These are phyloP conservation scores for Apostichopus californicus DNA, from an alignment of 35 echinoderm and acorn worm species.

Conservation along the genomic window DNA sequence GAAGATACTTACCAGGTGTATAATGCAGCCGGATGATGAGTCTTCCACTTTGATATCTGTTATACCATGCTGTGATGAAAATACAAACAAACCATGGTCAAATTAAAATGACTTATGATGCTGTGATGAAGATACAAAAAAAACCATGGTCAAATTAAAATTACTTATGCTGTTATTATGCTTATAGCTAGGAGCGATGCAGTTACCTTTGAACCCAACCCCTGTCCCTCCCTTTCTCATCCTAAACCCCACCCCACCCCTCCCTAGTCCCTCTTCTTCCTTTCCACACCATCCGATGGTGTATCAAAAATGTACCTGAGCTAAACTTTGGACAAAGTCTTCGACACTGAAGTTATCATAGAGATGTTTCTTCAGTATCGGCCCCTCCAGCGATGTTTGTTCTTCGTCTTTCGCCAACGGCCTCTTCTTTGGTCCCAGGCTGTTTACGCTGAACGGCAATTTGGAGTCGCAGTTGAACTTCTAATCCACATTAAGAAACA, in stretches of 20 bases:
- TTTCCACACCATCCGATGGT: not conserved
- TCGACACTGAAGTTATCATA: slow-evolving; percentile 89
- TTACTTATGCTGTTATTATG: too few relatives aligned
- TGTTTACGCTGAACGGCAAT: slow-evolving; percentile 20
- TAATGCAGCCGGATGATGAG: slow-evolving; percentile 82
- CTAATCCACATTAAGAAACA: slow-evolving; percentile 29
- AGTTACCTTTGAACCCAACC: too few relatives aligned
- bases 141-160: too few relatives aligned
- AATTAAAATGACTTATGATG: too few relatives aligned
- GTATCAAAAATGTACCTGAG: slow-evolving; percentile 64
- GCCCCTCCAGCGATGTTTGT: slow-evolving; percentile 23
- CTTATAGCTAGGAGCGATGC: too few relatives aligned
- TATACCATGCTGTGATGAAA: slow-evolving; percentile 79
- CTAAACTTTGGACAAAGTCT: slow-evolving; percentile 90
- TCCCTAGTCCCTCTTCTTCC: too few relatives aligned
- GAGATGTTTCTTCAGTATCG: slow-evolving; percentile 85
- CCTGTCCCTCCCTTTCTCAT: too few relatives aligned
- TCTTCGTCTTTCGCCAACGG: slow-evolving; percentile 58
- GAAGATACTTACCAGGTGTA: slow-evolving; percentile 83
- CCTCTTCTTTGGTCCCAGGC: slow-evolving; percentile 59
- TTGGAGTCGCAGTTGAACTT: slow-evolving; percentile 49
- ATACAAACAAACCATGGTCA: not conserved
- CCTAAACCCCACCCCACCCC: too few relatives aligned
- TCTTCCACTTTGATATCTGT: slow-evolving; percentile 97
- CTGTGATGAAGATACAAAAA: too few relatives aligned